Evolutionary conservation across 2,113 vertebrate genomes (phyloP), one percentile per base, ranked within the genome.

Genomic region (Columba janthina): DNA sequence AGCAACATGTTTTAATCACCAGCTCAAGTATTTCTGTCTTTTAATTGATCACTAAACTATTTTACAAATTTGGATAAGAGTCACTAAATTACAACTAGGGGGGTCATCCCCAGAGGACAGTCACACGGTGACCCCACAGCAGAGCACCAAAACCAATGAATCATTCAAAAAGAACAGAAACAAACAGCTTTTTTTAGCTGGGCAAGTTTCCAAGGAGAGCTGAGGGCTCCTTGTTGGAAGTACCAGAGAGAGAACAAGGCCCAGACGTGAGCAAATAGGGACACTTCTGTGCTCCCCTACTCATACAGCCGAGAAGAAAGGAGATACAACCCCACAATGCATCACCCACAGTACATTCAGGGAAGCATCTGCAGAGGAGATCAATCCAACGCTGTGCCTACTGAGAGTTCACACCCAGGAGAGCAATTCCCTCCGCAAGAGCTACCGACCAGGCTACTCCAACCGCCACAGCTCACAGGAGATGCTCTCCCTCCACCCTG

Each of bases 311-410:
- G 24, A 60, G 58, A 20, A 38, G n/a, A 25, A 73, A 70, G 66
- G 54, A 70, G 31, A 61, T 6, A 10, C 11, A 60, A 40, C 16
- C 67, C 53, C 69, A 32, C 38, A 38, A 15, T 0, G 1, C 40
- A 28, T 12, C 44, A 9, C 70, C 38, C 56, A 11, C 1, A 2
- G 29, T 14, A 48, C n/a, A 13, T 9, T 56, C 57, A 21, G 38
- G 48, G 34, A 92, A 76, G 31, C 51, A 36, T 28, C n/a, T 44
- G 50, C 51, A 92, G 51, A 81, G 77, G 24, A 88, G 46, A 85
- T 22, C 7, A 2, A 34, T 14, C 48, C 34, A 73, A 44, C 0
- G 0, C 50, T 57, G 9, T 1, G 26, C 24, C 81, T 85, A 32
- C 65, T 90, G 75, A 62, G 72, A 57, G 17, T 38, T 34, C 56